phyloP scores from a whole-genome alignment of 2,888 invertebrate species.

The Cheilosia vulpina region DNA sequence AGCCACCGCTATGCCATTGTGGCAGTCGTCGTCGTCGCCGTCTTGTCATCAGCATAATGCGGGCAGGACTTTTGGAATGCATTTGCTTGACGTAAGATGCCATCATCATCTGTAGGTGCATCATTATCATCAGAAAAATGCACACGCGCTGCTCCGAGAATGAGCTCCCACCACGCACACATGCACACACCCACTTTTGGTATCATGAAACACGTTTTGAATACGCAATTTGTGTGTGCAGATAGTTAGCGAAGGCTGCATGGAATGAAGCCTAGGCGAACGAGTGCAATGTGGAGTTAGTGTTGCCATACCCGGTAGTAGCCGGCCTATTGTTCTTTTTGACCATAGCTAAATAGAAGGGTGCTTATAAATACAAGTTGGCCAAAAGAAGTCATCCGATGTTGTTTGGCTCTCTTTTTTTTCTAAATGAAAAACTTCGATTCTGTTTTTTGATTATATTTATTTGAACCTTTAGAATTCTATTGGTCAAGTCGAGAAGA shows the following conservation, averaged over 20 bases:
- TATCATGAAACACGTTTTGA: conserved; percentile 5
- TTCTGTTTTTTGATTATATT: too few relatives aligned
- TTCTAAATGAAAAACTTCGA: too few relatives aligned
- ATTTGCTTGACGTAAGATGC: conserved; percentile 44
- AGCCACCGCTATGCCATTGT: not conserved
- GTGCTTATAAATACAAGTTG: too few relatives aligned
- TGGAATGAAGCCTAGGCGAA: not conserved
- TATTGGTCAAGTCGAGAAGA: too few relatives aligned
- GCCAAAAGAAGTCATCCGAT: too few relatives aligned
- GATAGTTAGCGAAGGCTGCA: conserved; percentile 16
- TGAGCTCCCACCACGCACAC: conserved; percentile 31
- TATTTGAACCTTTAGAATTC: too few relatives aligned
- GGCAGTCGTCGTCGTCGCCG: conserved; percentile 19
- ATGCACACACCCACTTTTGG: not conserved
- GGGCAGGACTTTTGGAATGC: conserved; percentile 46
- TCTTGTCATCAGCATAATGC: conserved; percentile 38
- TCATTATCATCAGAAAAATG: conserved; percentile 37
- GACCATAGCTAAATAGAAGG: too few relatives aligned
- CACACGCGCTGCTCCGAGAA: conserved; percentile 26
- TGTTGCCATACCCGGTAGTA: conserved; percentile 28
- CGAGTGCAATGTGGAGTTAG: not conserved
- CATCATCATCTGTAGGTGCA: conserved; percentile 38
- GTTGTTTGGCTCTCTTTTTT: too few relatives aligned
- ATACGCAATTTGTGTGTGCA: conserved; percentile 28
- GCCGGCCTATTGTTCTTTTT: not conserved